phyloP scores from a whole-genome alignment of 2,888 invertebrate genomes.

The Eueremaeus valkanovi region DNA sequence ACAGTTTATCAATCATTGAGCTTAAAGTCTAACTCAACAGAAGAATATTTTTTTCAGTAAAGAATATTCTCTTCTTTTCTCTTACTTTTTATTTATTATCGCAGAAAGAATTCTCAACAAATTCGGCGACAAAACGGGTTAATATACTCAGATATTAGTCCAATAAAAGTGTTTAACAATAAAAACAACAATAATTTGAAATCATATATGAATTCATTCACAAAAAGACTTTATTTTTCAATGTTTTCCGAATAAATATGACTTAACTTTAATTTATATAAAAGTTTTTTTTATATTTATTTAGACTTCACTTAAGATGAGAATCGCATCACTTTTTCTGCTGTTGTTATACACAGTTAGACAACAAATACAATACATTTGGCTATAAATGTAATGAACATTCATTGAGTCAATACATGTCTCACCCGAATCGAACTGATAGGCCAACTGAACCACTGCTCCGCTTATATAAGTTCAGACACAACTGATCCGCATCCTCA shows the following conservation, averaged over 20 bases:
- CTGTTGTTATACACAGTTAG: too few relatives aligned
- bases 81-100: not conserved
- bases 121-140: not conserved
- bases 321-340: not conserved
- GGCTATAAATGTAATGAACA: not conserved
- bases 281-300: too few relatives aligned
- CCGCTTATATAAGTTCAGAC: conserved; percentile 1
- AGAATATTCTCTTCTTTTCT: not conserved
- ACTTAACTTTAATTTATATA: not conserved
- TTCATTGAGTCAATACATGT: not conserved
- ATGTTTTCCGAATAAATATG: not conserved
- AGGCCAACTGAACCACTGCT: not conserved
- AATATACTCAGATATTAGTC: not conserved
- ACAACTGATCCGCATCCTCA: conserved; percentile 32
- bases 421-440: not conserved
- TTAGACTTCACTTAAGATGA: too few relatives aligned
- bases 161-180: not conserved
- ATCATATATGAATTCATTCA: not conserved
- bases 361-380: not conserved
- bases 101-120: not conserved
- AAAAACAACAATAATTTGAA: not conserved
- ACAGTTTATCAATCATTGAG: conserved; percentile 19
- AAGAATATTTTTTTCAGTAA: not conserved
- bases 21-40: conserved; percentile 6
- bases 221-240: not conserved